Evolutionary conservation across 2,113 vertebrate genomes (phyloP).

Genomic region (Clupea harengus): DNA sequence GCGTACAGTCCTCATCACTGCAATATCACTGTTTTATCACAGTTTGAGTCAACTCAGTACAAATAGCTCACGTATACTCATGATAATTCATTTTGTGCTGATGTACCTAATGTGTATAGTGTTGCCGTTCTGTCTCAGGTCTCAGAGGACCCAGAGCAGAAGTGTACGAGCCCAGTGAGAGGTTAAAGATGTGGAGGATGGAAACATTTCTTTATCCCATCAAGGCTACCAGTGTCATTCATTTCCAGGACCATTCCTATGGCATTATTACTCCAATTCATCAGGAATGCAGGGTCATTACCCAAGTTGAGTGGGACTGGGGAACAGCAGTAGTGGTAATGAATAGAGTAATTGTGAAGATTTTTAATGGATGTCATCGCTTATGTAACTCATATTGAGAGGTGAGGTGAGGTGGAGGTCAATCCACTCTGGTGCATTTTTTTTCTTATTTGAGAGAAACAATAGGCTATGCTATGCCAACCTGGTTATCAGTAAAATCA

Average conservation of each 20-base stretch:
- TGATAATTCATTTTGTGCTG: neutral
- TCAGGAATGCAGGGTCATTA: constrained; percentile 46
- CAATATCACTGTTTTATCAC: neutral
- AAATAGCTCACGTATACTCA: neutral
- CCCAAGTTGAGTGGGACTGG: constrained; percentile 26
- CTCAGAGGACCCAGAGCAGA: neutral
- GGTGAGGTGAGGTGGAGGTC: constrained; percentile 55
- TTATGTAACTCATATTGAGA: constrained; percentile 44
- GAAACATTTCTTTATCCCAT: constrained; percentile 47
- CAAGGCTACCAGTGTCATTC: constrained; percentile 42
- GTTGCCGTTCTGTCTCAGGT: neutral
- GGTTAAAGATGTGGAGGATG: neutral
- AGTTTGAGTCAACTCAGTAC: neutral
- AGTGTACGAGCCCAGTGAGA: neutral
- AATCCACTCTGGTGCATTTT: constrained; percentile 26
- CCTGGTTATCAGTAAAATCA: constrained; percentile 8
- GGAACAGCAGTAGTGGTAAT: constrained; percentile 35
- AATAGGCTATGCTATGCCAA: constrained; percentile 2
- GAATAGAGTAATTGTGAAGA: constrained; percentile 51
- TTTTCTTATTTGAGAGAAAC: neutral
- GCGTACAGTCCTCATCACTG: neutral
- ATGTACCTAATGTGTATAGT: neutral
- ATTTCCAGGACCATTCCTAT: constrained; percentile 45
- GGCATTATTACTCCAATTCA: constrained; percentile 48
- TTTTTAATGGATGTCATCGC: constrained; percentile 50